Evolutionary conservation across 2,113 vertebrate species (phyloP), one percentile per base, ranked within the genome.

Genomic region (Microcebus jonahi): DNA sequence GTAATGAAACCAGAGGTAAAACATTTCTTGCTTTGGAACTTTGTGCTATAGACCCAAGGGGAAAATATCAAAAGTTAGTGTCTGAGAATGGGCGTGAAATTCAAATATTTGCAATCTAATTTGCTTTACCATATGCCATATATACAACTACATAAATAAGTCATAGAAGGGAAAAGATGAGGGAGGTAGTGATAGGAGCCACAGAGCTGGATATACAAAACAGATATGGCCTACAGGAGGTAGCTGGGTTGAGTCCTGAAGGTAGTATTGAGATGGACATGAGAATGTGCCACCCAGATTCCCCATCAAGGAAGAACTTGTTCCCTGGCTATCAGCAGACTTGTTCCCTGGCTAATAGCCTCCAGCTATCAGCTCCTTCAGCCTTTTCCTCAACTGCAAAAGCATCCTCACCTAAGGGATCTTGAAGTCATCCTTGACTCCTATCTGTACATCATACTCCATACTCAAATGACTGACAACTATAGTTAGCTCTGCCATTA

Each of bases 171-270:
- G 31, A 34, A 65, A 71, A 79, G 11, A 11, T 45, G 4, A 29
- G 36, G 7, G 7, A 55, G 15, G 2, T 4, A 29, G 27, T 10
- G 6, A 4, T 29, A 48, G 21, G 25, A 77, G 14, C 20, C 21
- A 23, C 3, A 65, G 48, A 31, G 6, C 25, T 88, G 23, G 45
- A 67, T 65, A 71, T 25, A 15, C 29, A 59, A 23, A 57, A 25
- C 36, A 36, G 27, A 29, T 3, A 11, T 0, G 4, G 53, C 14
- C 53, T 34, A 6, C 0, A 11, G 14, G 11, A 70, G 25, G 6
- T 2, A 12, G 25, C 3, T 15, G 14, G 67, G 13, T 5, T 87
- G 42, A 57, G 31, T 48, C 42, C 4, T 53, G 20, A 13, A 65
- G 50, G 34, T 15, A 42, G 13, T 53, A 25, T 10, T 82, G 36